phyloP scores from a whole-genome alignment of 2,888 invertebrate species.

The Drosophila nr. perissopoda region DNA sequence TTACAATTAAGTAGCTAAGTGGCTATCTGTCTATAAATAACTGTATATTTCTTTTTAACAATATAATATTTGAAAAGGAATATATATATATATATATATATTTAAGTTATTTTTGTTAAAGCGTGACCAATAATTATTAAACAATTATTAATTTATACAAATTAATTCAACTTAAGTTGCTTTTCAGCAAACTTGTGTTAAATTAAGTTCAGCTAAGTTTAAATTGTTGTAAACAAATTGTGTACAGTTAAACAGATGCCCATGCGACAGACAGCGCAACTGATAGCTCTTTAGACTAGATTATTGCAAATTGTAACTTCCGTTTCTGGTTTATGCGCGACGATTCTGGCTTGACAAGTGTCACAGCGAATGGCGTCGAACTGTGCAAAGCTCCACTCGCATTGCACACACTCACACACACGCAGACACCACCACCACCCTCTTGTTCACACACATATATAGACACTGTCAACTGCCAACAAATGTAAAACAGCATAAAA shows the following conservation, averaged over 20 bases:
- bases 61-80: not conserved
- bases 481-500: slow-evolving; percentile 70
- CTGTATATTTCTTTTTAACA: not conserved
- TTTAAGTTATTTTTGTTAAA: not conserved
- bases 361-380: slow-evolving; percentile 54
- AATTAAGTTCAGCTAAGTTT: not conserved
- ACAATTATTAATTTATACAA: not conserved
- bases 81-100: too few species aligned
- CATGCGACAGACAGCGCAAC: slow-evolving; percentile 3
- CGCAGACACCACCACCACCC: not conserved
- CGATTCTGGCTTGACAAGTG: slow-evolving; percentile 67
- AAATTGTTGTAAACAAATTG: not conserved
- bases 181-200: not conserved
- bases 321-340: slow-evolving; percentile 35
- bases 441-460: not conserved
- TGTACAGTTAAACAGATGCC: not conserved
- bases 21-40: not conserved
- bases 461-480: slow-evolving; percentile 39
- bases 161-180: not conserved
- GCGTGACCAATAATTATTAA: not conserved
- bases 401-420: not conserved
- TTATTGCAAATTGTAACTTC: slow-evolving; percentile 29
- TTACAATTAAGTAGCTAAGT: not conserved
- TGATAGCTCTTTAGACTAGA: not conserved
- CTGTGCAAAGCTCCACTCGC: slow-evolving; percentile 29